phyloP scores from a whole-genome alignment of 2,797 vertebrate genomes.

The Ceryle rudis region DNA sequence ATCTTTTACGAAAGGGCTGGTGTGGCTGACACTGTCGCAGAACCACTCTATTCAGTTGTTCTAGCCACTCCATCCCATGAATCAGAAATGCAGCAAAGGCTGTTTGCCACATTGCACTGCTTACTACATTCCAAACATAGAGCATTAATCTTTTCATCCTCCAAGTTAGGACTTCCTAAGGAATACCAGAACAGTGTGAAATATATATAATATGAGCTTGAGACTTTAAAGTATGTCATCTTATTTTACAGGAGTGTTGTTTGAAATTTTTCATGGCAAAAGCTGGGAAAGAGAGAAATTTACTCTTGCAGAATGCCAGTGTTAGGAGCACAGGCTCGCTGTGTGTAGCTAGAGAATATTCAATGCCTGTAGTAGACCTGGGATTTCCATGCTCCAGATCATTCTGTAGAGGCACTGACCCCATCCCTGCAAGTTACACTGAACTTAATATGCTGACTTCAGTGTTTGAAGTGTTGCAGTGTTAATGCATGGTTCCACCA shows the following conservation, averaged over 20 bases:
- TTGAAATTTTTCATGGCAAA: not conserved
- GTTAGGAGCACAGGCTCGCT: not conserved
- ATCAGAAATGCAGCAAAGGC: not conserved
- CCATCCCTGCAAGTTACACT: not conserved
- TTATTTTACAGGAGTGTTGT: not conserved
- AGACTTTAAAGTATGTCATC: not conserved
- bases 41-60: not conserved
- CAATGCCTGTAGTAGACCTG: not conserved
- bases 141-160: slow-evolving; percentile 38
- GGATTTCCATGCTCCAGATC: not conserved
- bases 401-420: not conserved
- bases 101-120: not conserved
- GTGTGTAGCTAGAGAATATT: not conserved
- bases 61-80: not conserved
- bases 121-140: not conserved
- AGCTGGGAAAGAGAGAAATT: not conserved
- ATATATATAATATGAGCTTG: not conserved
- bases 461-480: not conserved
- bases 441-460: not conserved
- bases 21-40: not conserved
- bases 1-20: not conserved
- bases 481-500: not conserved
- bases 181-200: not conserved
- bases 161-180: not conserved
- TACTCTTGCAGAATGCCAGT: not conserved